These are phyloP conservation scores for Gambelia wislizenii DNA, from an alignment of 2,797 vertebrate species.

Conservation along the genomic window DNA sequence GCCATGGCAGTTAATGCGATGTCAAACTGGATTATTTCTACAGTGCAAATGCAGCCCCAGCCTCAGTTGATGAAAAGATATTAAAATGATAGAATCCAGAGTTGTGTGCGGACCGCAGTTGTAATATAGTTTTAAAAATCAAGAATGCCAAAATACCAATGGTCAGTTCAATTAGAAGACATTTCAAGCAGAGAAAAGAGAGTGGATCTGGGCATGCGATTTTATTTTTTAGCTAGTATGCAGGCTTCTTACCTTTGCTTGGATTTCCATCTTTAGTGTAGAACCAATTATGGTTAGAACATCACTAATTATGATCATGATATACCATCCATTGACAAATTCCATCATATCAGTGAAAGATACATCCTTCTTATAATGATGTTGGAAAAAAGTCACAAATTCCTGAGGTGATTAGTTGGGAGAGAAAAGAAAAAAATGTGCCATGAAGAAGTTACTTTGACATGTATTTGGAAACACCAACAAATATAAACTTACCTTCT, in stretches of 20 bases:
- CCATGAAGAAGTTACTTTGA: slow-evolving; percentile 14
- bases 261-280: slow-evolving; percentile 93
- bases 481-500: slow-evolving; percentile 83
- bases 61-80: neutral
- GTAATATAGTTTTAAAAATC: neutral
- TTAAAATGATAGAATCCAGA: neutral
- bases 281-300: slow-evolving; percentile 89
- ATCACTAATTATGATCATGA: slow-evolving; percentile 92
- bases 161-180: neutral
- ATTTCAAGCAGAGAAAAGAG: neutral
- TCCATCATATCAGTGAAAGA: slow-evolving; percentile 88
- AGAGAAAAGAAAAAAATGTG: slow-evolving; percentile 34
- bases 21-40: too few relatives aligned
- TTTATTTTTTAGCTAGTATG: slow-evolving; percentile 8
- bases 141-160: neutral
- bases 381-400: slow-evolving; percentile 83
- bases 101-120: neutral
- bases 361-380: slow-evolving; percentile 80
- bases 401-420: slow-evolving; percentile 78
- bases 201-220: neutral
- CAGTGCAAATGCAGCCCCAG: too few relatives aligned
- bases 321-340: slow-evolving; percentile 94
- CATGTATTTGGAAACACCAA: neutral
- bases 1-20: too few relatives aligned
- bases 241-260: slow-evolving; percentile 86